A percentile compares a stretch with the other conserved stretches of the same genome.
phyloP scores from a whole-genome alignment of 1,140 invertebrate genomes.

The Scylla paramamosain region DNA sequence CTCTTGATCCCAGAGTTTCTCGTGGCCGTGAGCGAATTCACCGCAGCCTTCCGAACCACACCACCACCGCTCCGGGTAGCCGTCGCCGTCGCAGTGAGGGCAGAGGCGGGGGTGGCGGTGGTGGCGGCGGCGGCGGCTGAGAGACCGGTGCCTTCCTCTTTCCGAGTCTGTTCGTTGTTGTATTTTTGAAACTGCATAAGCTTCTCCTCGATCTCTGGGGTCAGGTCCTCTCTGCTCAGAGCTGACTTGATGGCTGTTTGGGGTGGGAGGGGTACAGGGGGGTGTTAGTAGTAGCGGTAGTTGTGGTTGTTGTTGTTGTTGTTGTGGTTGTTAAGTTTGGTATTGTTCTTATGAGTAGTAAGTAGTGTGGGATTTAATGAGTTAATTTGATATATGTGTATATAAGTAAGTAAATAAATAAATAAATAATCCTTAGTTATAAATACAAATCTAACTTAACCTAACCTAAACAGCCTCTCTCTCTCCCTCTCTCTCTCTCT shows the following conservation, averaged over 20 bases:
- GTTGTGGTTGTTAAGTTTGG: no score
- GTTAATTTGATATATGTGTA: no score
- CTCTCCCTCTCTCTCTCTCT: no score
- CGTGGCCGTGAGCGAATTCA: neutral
- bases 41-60: neutral
- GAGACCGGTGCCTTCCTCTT: conserved; percentile 79
- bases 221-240: conserved; percentile 91
- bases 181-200: conserved; percentile 92
- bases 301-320: no score
- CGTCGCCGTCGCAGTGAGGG: neutral
- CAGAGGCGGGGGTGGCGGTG: conserved; percentile 34
- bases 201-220: conserved; percentile 96
- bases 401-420: no score
- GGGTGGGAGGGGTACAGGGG: neutral
- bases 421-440: no score
- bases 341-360: no score
- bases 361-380: no score
- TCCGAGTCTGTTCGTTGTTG: conserved; percentile 84
- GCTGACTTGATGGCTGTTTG: conserved; percentile 81
- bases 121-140: conserved; percentile 81
- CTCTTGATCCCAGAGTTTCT: conserved; percentile 9
- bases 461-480: no score
- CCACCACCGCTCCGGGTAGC: neutral
- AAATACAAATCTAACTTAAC: no score
- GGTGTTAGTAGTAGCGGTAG: neutral